A percentile compares a stretch with the other conserved stretches of the same genome.
These are phyloP conservation scores for Meteorus sp. DNA, from an alignment of 1,140 invertebrate species.

Conservation along the genomic window DNA sequence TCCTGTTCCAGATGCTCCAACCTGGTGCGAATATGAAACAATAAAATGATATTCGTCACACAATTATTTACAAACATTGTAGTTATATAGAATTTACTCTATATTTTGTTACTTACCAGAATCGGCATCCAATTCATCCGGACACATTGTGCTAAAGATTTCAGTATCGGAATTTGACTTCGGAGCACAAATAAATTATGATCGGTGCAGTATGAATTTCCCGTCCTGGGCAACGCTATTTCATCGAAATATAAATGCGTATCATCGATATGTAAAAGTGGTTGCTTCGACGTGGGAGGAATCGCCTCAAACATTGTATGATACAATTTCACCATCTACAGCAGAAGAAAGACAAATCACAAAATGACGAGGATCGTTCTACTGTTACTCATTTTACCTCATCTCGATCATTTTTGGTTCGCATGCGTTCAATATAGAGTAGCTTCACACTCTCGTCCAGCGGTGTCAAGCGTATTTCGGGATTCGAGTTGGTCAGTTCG, in stretches of 20 bases:
- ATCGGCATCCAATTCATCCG: slow-evolving; percentile 92
- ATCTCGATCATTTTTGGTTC: slow-evolving; percentile 71
- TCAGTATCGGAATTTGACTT: slow-evolving; percentile 67
- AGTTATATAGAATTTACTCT: too few relatives aligned
- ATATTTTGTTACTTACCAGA: slow-evolving; percentile 76
- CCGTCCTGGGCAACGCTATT: slow-evolving; percentile 54
- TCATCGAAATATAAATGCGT: slow-evolving; percentile 65
- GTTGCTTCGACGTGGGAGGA: slow-evolving; percentile 53
- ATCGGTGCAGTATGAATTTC: slow-evolving; percentile 48
- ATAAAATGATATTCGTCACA: background rate
- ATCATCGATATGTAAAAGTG: slow-evolving; percentile 59
- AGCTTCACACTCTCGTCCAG: slow-evolving; percentile 62
- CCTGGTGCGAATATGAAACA: slow-evolving; percentile 52
- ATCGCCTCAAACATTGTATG: slow-evolving; percentile 23
- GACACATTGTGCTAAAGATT: slow-evolving; percentile 79
- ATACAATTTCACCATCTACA: too few relatives aligned
- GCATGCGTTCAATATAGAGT: slow-evolving; percentile 82
- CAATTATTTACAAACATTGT: slow-evolving; percentile 2
- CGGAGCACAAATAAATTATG: slow-evolving; percentile 66
- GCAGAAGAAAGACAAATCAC: too few relatives aligned
- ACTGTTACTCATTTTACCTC: too few relatives aligned
- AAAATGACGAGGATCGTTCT: slow-evolving; percentile 8
- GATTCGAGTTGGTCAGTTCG: slow-evolving; percentile 60
- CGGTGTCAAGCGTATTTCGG: slow-evolving; percentile 30
- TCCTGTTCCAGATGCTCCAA: slow-evolving; percentile 77